Percentiles rank a stretch among this genome's conserved stretches.
Conservation (phyloP, 2,797 vertebrate genomes). For the Mergus octosetaceus region DNA sequence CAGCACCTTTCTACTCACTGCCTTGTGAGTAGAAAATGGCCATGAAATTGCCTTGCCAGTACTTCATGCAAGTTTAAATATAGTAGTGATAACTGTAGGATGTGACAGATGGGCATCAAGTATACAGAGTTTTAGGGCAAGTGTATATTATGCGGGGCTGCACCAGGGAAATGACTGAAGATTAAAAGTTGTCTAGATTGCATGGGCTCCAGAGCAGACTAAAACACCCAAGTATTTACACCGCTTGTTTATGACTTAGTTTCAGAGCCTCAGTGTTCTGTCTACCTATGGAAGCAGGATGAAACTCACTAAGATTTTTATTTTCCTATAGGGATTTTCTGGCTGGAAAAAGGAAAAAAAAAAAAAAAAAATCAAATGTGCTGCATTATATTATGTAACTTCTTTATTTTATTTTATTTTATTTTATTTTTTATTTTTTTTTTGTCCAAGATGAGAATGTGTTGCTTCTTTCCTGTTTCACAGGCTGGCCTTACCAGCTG, state of each 20-base stretch:
- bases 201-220: not conserved
- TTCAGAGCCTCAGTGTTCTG: not conserved
- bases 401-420: no score
- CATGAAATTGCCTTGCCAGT: not conserved
- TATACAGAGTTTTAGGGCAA: not conserved
- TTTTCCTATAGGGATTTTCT: not conserved
- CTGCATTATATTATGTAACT: not conserved
- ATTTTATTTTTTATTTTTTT: not conserved
- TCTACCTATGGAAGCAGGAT: not conserved
- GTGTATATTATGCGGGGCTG: not conserved
- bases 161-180: not conserved
- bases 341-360: not conserved
- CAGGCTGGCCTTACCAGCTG: conserved; percentile 52
- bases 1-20: not conserved
- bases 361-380: not conserved
- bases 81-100: not conserved
- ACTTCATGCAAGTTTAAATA: not conserved
- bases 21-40: not conserved
- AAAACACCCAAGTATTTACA: not conserved
- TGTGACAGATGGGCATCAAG: not conserved
- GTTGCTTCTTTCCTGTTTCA: conserved; percentile 3
- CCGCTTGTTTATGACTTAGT: not conserved
- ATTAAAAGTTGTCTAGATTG: not conserved
- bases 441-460: conserved; percentile 1
- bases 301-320: not conserved